Evolutionary conservation across 1,140 invertebrate genomes (phyloP), one percentile per base, ranked within the genome.

Genomic region (Solenopsis invicta): DNA sequence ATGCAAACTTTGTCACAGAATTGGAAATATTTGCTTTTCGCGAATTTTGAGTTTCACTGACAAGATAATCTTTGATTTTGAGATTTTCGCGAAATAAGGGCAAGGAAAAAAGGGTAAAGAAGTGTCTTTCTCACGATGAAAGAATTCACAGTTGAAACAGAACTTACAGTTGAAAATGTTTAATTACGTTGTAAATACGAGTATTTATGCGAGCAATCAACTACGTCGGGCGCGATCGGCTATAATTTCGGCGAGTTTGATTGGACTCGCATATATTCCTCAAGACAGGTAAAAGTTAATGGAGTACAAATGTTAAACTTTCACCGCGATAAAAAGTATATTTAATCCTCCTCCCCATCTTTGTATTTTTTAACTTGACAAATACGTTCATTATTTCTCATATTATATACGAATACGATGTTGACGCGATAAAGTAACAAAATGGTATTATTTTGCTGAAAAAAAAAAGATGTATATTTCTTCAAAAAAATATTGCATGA

Each of bases 271-370:
- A 21, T 45, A 54, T 50, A 75, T 81, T 71, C 34, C 41, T 34
- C 34, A 37, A 62, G 13, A 21, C 54, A 61, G 29, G 24, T 75
- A 29, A 61, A 48, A 72, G 24, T 82, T 82, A 72, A 84, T 56
- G 41, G 80, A 84, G 80, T 84, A 84, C 80, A 84, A 82, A 82
- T 74, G 24, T 74, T 48, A 34, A 84, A 56, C 69, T 75, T 84
- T 0, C 69, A 41, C 69, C 69, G 69, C 69, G 69, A 84, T 74
- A 9, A 74, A 48, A 34, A 50, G 6, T 37, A 56, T 5, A 18
- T 50, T 81, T 71, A 82, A 59, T 54, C 18, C 41, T 54, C 67
- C 13, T 10, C 45, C 12, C 41, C n/a, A 62, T 50, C 37, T 34
- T 74, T 24, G 29, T 74, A 37, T n/a, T 9, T 48, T 48, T 74